These are phyloP conservation scores for Acromyrmex echinatior DNA, from an alignment of 1,140 invertebrate species.

Conservation along the genomic window DNA sequence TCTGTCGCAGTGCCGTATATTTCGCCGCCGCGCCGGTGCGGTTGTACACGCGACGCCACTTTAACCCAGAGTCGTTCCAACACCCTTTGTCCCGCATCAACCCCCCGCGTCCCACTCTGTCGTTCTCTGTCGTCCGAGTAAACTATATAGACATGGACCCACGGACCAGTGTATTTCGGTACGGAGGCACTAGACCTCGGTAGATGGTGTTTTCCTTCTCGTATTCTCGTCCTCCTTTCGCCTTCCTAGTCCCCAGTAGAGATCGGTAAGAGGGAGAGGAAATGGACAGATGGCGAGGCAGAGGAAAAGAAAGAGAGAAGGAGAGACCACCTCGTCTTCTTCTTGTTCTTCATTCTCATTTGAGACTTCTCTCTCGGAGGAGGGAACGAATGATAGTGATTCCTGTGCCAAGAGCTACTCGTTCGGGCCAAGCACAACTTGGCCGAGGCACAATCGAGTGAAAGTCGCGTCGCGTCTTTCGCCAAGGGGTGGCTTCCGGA, in stretches of 20 bases:
- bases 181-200: slow-evolving; percentile 42
- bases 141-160: slow-evolving; percentile 50
- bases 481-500: slow-evolving; percentile 45
- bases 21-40: slow-evolving; percentile 13
- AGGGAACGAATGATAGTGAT: slow-evolving; percentile 66
- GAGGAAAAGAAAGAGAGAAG: not conserved
- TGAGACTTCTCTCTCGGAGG: slow-evolving; percentile 51
- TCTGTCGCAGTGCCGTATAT: slow-evolving; percentile 26
- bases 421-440: slow-evolving; percentile 72
- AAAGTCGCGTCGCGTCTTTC: slow-evolving; percentile 69
- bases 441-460: slow-evolving; percentile 75
- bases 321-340: slow-evolving; percentile 19
- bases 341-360: slow-evolving; percentile 65
- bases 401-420: slow-evolving; percentile 79
- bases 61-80: slow-evolving; percentile 33
- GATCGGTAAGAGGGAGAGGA: not conserved
- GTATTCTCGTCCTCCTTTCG: slow-evolving; percentile 28
- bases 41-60: slow-evolving; percentile 60
- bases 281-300: not conserved
- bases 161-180: slow-evolving; percentile 67
- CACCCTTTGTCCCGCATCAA: not conserved
- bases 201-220: slow-evolving; percentile 15
- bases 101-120: not conserved
- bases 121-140: slow-evolving; percentile 9
- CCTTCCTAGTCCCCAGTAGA: not conserved